Base-by-base conservation (phyloP, 30 jellyfish, hydroid and myxozoan genomes). In the Hydractinia echinata region DNA sequence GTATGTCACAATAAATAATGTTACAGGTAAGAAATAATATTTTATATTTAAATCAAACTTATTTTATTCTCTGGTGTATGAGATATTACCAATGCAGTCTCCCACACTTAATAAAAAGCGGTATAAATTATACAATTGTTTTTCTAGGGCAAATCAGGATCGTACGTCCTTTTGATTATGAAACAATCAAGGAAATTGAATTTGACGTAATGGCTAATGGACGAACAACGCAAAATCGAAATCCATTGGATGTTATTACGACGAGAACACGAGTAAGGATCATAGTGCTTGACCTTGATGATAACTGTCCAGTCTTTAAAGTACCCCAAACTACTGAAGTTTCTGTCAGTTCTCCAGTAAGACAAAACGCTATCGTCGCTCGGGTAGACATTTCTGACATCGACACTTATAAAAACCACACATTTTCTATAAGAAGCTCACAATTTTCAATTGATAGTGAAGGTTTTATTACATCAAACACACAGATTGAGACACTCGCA, bases 381-480 rank as follows among this genome's bases (percentile, higher is more conserved):
- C 62, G 87, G 4, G 94, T 88, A 8, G 87, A 74, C 20, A 55
- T 88, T 4, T 67, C 83, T 39, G 84, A 77, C 16, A 94, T 84
- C 16, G 89, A 76, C 8, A 20, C 81, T n/a, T n/a, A 1, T 5
- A 4, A 76, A 8, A 55, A 76, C 48, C 76, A 53, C 5, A 76
- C 49, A 4, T 76, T 21, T 10, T 4, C 76, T 0, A 51, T 76
- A 0, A 76, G 1, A 0, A 50, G 53, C 54, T 5, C 76, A 39
- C 19, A 1, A 5, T 76, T 76, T 55, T 51, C 89, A n/a, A 89
- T 92, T 39, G 94, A 92, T 79, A 74, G 71, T 44, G 73, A 61
- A 15, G 98, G 98, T 1, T 81, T 39, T n/a, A 87, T 92, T 30
- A 53, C 79, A 5, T 51, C 86, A 70, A 79, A 20, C 56, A 62